Base-by-base conservation (phyloP, 2,888 invertebrate species). In the Scaptodrosophila latifasciaeformis region DNA sequence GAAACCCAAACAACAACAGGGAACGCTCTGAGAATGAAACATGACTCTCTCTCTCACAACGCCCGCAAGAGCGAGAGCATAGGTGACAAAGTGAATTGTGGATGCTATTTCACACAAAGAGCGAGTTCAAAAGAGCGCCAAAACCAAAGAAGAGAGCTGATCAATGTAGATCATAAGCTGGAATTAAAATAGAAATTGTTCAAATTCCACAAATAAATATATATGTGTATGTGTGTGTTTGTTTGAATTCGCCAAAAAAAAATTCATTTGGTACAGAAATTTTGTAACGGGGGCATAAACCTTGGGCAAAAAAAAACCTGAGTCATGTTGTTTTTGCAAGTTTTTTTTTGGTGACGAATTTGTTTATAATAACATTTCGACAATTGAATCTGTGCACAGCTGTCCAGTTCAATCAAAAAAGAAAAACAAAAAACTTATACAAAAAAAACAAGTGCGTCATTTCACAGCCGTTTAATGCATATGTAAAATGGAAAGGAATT, bases 181-280 rank as follows among this genome's bases (percentile, higher is more conserved):
- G 2, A 17, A 4, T 37, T 10, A 12, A 37, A 2, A 7, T 5
- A 18, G 52, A 56, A 70, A 70, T 70, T 62, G 58, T 65, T 70
- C 51, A 60, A 72, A 72, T 70, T 72, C 70, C 70, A 67, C 56
- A 35, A 35, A n/a, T 31, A 31, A 6, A 5, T 31, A n/a, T 12
- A 31, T 31, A 31, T 31, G 31, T 31, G n/a, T 10, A n/a, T 56
- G 31, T 42, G 44, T 31, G 44, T 46, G 48, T 59, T 55, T 54
- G 66, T 61, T 65, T 65, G 58, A n/a, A n/a, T n/a, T n/a, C 27
- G 9, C 4, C 27, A 27, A 27, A 34, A 34, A 48, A 12, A 12
- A 13, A 45, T 34, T 15, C 15, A 15, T 34, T 6, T 2, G 15
- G 15, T 34, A 15, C 34, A 34, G 34, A 10, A 30, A 30, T 30